Base-by-base conservation (phyloP, 2,797 vertebrate genomes). In the Spondyliosoma cantharus region DNA sequence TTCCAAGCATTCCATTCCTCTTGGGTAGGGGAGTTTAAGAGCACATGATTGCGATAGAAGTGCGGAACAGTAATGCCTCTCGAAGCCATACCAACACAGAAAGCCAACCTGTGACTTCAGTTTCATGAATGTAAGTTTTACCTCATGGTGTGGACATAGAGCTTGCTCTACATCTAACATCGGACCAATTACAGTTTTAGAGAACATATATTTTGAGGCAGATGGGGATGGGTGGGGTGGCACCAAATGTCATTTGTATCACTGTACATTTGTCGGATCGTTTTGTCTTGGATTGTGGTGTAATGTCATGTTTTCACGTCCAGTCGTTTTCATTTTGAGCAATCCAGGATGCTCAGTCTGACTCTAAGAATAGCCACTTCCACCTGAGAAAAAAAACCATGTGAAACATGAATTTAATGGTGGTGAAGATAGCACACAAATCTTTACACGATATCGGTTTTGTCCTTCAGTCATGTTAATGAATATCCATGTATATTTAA, bases 91-190 rank as follows among this genome's bases (percentile, higher is more conserved):
- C 86, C 89, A 87, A 93, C 91, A 92, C 87, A 91, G 83, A 91
- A 88, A 85, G 87, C 86, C 91, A 90, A 91, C 86, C 91, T 91
- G 91, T 90, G 90, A 92, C 90, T 93, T 93, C 82, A 87, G 86
- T 93, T 91, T 91, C 83, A 89, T 94, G 89, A 93, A 95, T 94
- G 94, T 94, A 93, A 87, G 90, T 91, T 88, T 94, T 93, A 94
- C 93, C 93, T 95, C 92, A 93, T 85, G 91, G 88, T 93, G 91
- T 94, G 91, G 91, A 87, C 87, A 87, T 64, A 77, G 85, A 86
- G 86, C 81, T 93, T 66, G 87, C 89, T 90, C 91, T 88, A 84
- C 89, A 91, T 93, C 88, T 59, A 85, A 89, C 87, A 87, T 90
- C 80, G 91, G 94, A 95, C 94, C 95, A 95, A 95, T 90, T 74